A percentile compares a stretch with the other conserved stretches of the same genome.
Evolutionary conservation across 2,888 invertebrate species (phyloP).

Genomic region (Micoletzkya japonica): DNA sequence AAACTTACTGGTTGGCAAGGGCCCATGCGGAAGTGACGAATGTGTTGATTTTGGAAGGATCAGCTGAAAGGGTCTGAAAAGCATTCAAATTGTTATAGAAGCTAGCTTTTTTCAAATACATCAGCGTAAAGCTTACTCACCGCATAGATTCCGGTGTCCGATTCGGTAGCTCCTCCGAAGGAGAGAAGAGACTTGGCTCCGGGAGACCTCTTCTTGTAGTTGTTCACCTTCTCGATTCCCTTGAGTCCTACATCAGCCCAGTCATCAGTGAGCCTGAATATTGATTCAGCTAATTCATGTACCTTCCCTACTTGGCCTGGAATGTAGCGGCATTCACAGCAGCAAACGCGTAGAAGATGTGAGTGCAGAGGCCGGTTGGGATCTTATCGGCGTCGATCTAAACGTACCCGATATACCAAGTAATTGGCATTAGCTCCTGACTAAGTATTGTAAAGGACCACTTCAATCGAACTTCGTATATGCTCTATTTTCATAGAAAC

Average conservation of each 20-base stretch:
- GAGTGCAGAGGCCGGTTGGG: slow-evolving; percentile 18
- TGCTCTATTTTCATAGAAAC: too few relatives aligned
- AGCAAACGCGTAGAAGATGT: slow-evolving; percentile 28
- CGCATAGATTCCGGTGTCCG: slow-evolving; percentile 10
- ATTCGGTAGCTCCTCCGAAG: slow-evolving; percentile 84
- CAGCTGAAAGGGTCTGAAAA: slow-evolving; percentile 10
- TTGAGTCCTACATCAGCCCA: slow-evolving; percentile 6
- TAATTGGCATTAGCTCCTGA: too few relatives aligned
- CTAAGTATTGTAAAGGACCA: too few relatives aligned
- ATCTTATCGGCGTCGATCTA: slow-evolving; percentile 8
- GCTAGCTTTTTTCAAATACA: background rate
- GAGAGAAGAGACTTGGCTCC: slow-evolving; percentile 85
- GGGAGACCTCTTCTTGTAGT: slow-evolving; percentile 83
- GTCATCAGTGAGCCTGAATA: slow-evolving; percentile 3
- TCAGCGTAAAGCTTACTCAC: background rate
- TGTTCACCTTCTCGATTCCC: slow-evolving; percentile 75
- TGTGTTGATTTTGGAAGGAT: slow-evolving; percentile 10
- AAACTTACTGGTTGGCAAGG: background rate
- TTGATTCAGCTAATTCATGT: too few relatives aligned
- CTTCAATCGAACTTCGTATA: too few relatives aligned
- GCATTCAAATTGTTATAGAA: background rate
- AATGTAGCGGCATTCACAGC: slow-evolving; percentile 16
- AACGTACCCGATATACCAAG: too few relatives aligned
- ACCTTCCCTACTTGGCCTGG: slow-evolving; percentile 19
- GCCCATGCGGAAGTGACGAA: slow-evolving; percentile 24